Base-by-base conservation (phyloP, 2,888 invertebrate genomes). In the Galeopsomyia nigrocyanea region DNA sequence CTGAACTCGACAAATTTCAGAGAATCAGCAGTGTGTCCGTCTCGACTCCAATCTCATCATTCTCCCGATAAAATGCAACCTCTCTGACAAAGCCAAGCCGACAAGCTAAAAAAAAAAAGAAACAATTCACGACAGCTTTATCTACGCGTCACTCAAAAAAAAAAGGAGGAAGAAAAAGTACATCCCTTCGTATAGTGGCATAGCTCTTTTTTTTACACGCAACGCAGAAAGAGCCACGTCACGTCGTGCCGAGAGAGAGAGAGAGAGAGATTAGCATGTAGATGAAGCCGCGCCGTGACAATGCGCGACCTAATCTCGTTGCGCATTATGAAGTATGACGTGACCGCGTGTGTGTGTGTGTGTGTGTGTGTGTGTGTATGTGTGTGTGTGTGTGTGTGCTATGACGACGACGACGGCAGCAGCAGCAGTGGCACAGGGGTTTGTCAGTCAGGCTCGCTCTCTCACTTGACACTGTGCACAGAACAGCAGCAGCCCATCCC, bases 181-280 rank as follows among this genome's bases (percentile, higher is more conserved):
- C 22, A 51, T 49, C 63, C 39, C 51, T 47, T 26, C 49, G 31
- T 64, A 51, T 56, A 57, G 31, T 17, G 51, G n/a, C 63, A 14
- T 66, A 31, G 50, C 67, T 63, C 67, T 61, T 56, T 71, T 61
- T 62, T 26, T 26, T 26, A 26, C 26, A 26, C 26, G 26, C 26
- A 61, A 1, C 31, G 14, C 26, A 50, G 62, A 50, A n/a, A 50
- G 66, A n/a, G 39, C 14, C 9, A 26, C 26, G 7, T n/a, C 10
- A 50, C 14, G 64, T 5, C 14, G 22, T 10, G 21, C 51, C 60
- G 47, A 16, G 53, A 19, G 17, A 64, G n/a, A n/a, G n/a, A n/a
- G n/a, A n/a, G n/a, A n/a, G n/a, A n/a, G n/a, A 79, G 80, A 83
- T 84, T 84, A 84, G 81, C 82, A 83, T 83, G 82, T 80, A 82